Evolutionary conservation across 2,113 vertebrate genomes (phyloP), one percentile per base, ranked within the genome.

Genomic region (Uropsilus gracilis): DNA sequence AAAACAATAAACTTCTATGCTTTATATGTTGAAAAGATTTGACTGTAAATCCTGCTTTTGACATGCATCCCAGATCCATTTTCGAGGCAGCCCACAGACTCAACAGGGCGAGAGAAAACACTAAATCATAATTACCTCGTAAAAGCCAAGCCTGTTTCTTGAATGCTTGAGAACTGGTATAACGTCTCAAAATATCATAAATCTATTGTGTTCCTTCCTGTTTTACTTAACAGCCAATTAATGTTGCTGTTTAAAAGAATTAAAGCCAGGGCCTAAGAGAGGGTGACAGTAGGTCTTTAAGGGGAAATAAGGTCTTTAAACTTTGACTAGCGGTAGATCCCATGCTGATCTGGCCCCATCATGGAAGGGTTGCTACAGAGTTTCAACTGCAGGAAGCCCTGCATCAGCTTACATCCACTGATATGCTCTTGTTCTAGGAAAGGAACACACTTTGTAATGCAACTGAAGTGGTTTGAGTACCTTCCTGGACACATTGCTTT

Each of bases 81-180:
- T 97, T 97, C 95, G 97, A 98, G 97, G 96, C 97, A 98, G 97
- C 96, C 96, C 95, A 97, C 96, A 97, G 97, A 97, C 91, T 97
- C 98, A 96, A 98, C 72, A 44, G 97, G 96, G 97, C 72, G 73
- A 98, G 96, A 97, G 96, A 96, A 98, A 98, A 97, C 96, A 92
- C 97, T 98, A 98, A 98, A 98, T 98, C 97, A 98, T 98, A 98
- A 98, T 98, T 97, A 97, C 95, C 95, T 97, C 96, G 63, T 98
- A 98, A 98, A 98, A 97, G 39, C 72, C 61, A 72, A 96, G 94
- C 86, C 87, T 93, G 97, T 97, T 98, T 97, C 95, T 97, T 75
- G 90, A 98, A 97, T 95, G 95, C 94, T 89, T 63, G 90, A 94
- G 90, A 98, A 96, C 91, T 95, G 90, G 90, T 83, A 96, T 93